A percentile compares a stretch with the other conserved stretches of the same genome.
These are phyloP conservation scores for Serranus cabrilla DNA, from an alignment of 2,797 vertebrate species.

Conservation along the genomic window DNA sequence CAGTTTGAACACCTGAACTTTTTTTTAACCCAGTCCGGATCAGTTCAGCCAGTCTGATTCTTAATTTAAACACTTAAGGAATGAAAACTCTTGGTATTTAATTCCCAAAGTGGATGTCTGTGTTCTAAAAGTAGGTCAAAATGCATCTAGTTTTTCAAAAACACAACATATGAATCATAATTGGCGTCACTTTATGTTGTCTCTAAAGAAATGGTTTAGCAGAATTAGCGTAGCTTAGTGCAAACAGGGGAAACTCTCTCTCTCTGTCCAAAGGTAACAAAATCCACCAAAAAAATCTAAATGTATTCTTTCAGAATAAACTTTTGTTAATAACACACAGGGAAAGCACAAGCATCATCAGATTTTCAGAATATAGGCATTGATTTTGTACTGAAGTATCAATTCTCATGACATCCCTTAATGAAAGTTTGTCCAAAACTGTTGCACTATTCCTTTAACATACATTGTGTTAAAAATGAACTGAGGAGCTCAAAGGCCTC, in stretches of 20 bases:
- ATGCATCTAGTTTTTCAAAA: neutral
- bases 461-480: neutral
- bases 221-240: no score
- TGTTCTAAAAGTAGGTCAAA: neutral
- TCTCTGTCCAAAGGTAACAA: neutral
- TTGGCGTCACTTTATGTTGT: neutral
- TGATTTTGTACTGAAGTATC: no score
- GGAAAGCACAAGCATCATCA: no score
- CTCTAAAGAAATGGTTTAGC: neutral
- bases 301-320: no score
- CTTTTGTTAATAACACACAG: no score
- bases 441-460: neutral
- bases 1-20: neutral
- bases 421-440: neutral
- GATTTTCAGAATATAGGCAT: no score
- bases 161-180: neutral
- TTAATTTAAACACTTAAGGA: neutral
- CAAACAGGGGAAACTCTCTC: no score
- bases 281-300: no score
- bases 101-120: neutral
- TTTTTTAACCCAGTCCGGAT: neutral
- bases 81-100: neutral
- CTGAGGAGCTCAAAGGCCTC: neutral
- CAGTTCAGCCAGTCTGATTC: neutral
- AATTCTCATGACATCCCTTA: no score